Percentiles rank a stretch among this genome's conserved stretches.
Evolutionary conservation across 2,113 vertebrate genomes (phyloP).

Genomic region (Equus quagga): DNA sequence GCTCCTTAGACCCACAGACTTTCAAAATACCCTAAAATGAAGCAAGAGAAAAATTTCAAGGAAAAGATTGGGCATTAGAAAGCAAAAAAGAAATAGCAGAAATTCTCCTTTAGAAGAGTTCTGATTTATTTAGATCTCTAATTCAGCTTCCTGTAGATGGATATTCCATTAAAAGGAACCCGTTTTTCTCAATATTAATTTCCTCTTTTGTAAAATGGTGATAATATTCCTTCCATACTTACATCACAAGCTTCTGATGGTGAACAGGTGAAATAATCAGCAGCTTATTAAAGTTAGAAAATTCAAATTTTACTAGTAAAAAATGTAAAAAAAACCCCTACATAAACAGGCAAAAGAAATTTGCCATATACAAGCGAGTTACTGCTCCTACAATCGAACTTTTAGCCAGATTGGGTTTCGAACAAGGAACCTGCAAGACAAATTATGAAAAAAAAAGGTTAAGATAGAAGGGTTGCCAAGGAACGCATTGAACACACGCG

Average conservation of each 20-base stretch:
- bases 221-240: not conserved
- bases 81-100: not conserved
- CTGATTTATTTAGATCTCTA: conserved; percentile 48
- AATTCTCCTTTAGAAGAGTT: conserved; percentile 10
- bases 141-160: conserved; percentile 3
- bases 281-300: not conserved
- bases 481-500: not conserved
- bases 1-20: conserved; percentile 57
- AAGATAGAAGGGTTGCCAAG: not conserved
- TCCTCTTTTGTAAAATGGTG: conserved; percentile 25
- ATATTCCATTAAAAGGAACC: not conserved
- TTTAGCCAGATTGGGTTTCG: not conserved
- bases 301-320: not conserved
- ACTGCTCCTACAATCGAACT: not conserved
- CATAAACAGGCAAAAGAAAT: not conserved
- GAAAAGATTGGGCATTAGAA: conserved; percentile 17
- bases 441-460: not conserved
- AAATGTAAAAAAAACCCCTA: not conserved
- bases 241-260: not conserved
- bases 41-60: conserved; percentile 48
- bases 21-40: conserved; percentile 53
- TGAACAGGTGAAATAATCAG: not conserved
- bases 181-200: conserved; percentile 36
- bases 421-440: not conserved
- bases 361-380: not conserved